Evolutionary conservation across 1,140 invertebrate genomes (phyloP).

Genomic region (Zaprionus tsacasi): DNA sequence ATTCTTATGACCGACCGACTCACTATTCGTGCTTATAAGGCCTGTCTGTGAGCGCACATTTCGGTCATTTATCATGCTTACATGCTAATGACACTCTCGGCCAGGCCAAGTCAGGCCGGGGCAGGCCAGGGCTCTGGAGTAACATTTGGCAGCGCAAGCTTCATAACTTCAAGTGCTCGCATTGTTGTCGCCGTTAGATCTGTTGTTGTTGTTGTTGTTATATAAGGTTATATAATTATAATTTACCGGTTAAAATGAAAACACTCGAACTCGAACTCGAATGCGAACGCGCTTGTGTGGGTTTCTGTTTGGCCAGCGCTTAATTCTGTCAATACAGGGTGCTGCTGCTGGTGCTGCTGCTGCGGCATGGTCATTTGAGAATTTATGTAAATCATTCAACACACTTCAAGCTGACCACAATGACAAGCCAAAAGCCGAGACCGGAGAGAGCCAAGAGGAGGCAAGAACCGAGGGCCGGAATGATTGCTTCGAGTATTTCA

Average conservation of each 20-base stretch:
- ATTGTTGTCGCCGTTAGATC: slow-evolving; percentile 51
- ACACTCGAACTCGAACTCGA: slow-evolving; percentile 5
- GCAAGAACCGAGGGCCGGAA: slow-evolving; percentile 62
- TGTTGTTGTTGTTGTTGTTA: slow-evolving; percentile 49
- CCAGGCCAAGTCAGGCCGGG: too few relatives aligned
- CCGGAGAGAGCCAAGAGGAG: slow-evolving; percentile 46
- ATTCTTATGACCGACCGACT: slow-evolving; percentile 8
- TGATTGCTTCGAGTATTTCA: slow-evolving; percentile 76
- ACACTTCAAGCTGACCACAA: slow-evolving; percentile 73
- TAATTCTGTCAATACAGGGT: slow-evolving; percentile 78
- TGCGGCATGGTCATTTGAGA: slow-evolving; percentile 63
- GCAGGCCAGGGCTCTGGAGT: slow-evolving; percentile 46
- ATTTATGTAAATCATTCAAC: slow-evolving; percentile 80
- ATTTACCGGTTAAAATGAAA: slow-evolving; percentile 67
- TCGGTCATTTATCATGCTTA: slow-evolving; percentile 79
- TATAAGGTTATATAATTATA: slow-evolving; percentile 76
- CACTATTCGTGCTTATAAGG: slow-evolving; percentile 22
- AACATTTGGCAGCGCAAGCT: slow-evolving; percentile 31
- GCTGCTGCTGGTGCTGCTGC: slow-evolving; percentile 8
- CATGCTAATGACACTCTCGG: slow-evolving; percentile 73
- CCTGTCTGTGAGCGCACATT: slow-evolving; percentile 57
- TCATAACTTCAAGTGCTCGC: slow-evolving; percentile 45
- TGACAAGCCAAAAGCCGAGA: slow-evolving; percentile 66
- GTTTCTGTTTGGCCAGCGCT: slow-evolving; percentile 71
- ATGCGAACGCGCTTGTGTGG: slow-evolving; percentile 44